Percentiles rank a stretch among this genome's conserved stretches.
phyloP scores from a whole-genome alignment of 2,888 invertebrate genomes.

The Pristionchus arcanus region DNA sequence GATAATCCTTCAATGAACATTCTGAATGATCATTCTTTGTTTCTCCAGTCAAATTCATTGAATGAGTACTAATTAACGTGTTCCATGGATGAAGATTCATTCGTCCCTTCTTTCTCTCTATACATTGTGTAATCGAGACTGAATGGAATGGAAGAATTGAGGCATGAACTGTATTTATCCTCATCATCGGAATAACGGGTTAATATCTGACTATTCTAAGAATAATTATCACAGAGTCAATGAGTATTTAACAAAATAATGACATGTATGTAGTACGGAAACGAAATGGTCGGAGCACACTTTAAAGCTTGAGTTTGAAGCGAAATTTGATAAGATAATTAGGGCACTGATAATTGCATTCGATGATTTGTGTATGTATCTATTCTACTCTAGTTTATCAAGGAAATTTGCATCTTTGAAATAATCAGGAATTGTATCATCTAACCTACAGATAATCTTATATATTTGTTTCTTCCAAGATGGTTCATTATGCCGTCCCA shows the following conservation, averaged over 20 bases:
- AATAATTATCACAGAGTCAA: neutral
- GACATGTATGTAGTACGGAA: conserved; percentile 5
- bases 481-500: conserved; percentile 97
- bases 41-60: neutral
- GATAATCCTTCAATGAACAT: conserved; percentile 33
- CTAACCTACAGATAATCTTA: conserved; percentile 98
- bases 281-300: neutral
- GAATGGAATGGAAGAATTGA: neutral
- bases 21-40: neutral
- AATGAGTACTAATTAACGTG: neutral
- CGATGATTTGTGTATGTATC: neutral
- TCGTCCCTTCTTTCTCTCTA: neutral
- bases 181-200: neutral
- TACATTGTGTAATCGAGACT: conserved; percentile 11
- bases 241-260: neutral
- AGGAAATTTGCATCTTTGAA: conserved; percentile 99
- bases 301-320: conserved; percentile 25
- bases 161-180: neutral
- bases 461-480: conserved; percentile 99
- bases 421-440: conserved; percentile 98
- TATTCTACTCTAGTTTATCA: conserved; percentile 82
- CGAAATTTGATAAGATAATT: neutral
- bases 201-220: neutral
- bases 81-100: neutral
- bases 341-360: neutral